These are phyloP conservation scores for Byasa hedistus DNA, from an alignment of 2,888 invertebrate species.

Conservation along the genomic window DNA sequence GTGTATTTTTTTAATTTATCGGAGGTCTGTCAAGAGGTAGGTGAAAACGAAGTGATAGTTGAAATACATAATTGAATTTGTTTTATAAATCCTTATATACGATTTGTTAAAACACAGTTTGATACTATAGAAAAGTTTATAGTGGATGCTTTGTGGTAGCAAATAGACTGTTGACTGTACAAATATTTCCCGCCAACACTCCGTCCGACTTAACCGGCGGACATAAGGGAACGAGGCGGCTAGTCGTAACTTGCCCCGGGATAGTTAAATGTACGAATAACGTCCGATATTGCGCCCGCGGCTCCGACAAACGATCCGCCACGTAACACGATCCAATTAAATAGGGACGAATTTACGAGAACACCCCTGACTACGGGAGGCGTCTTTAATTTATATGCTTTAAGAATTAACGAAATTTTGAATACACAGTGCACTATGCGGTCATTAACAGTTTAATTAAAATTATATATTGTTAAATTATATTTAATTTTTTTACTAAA, in stretches of 20 bases:
- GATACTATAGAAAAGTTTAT: neutral
- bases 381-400: slow-evolving; percentile 49
- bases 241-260: slow-evolving; percentile 60
- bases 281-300: slow-evolving; percentile 61
- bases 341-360: slow-evolving; percentile 63
- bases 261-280: slow-evolving; percentile 66
- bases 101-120: neutral
- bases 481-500: too few relatives aligned
- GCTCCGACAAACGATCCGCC: slow-evolving; percentile 57
- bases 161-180: slow-evolving; percentile 9
- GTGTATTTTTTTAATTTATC: too few relatives aligned
- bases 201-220: slow-evolving; percentile 22
- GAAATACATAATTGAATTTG: too few relatives aligned
- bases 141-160: neutral
- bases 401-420: slow-evolving; percentile 43
- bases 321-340: slow-evolving; percentile 70
- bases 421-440: slow-evolving; percentile 31
- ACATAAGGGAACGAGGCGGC: slow-evolving; percentile 41
- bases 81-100: neutral
- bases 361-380: slow-evolving; percentile 48
- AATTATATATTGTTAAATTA: neutral
- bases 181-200: slow-evolving; percentile 15
- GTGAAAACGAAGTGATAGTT: too few relatives aligned
- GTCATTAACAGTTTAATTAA: slow-evolving; percentile 23
- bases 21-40: too few relatives aligned